A percentile compares a stretch with the other conserved stretches of the same genome.
Evolutionary conservation across 2,888 invertebrate species (phyloP).

Genomic region (Ctenicera cuprea): DNA sequence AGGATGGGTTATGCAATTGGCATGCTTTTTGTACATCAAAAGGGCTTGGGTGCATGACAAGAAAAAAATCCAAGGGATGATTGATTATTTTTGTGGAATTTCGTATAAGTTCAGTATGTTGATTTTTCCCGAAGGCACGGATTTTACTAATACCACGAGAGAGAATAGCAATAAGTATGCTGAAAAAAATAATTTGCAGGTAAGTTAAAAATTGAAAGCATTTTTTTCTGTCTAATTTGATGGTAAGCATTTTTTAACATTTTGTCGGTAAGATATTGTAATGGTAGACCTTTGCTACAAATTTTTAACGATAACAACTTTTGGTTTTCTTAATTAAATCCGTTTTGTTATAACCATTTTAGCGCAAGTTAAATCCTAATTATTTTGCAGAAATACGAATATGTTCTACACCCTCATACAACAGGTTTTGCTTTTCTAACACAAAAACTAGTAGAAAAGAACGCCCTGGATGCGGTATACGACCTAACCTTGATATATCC

Average conservation of each 20-base stretch:
- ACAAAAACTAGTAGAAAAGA: conserved; percentile 74
- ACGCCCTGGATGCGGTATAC: conserved; percentile 85
- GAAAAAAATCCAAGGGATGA: conserved; percentile 78
- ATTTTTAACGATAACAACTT: too few species aligned
- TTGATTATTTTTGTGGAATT: conserved; percentile 83
- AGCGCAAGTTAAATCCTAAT: too few species aligned
- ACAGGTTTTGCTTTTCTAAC: conserved; percentile 84
- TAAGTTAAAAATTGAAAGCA: too few species aligned
- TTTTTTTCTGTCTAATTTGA: not conserved
- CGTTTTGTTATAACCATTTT: too few species aligned
- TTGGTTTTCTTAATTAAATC: too few species aligned
- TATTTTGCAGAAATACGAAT: conserved; percentile 76
- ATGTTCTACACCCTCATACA: conserved; percentile 90
- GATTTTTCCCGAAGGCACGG: conserved; percentile 93
- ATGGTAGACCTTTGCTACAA: too few species aligned
- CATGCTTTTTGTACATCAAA: conserved; percentile 89
- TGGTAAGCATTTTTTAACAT: not conserved
- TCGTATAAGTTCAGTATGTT: conserved; percentile 82
- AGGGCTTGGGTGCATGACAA: conserved; percentile 88
- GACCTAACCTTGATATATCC: conserved; percentile 92
- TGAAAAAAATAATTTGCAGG: conserved; percentile 79
- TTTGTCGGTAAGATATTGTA: not conserved
- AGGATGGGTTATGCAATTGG: conserved; percentile 94
- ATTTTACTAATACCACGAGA: conserved; percentile 82
- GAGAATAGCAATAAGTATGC: conserved; percentile 84